Conservation (phyloP, 2,888 invertebrate species). For the Aquatica leii region DNA sequence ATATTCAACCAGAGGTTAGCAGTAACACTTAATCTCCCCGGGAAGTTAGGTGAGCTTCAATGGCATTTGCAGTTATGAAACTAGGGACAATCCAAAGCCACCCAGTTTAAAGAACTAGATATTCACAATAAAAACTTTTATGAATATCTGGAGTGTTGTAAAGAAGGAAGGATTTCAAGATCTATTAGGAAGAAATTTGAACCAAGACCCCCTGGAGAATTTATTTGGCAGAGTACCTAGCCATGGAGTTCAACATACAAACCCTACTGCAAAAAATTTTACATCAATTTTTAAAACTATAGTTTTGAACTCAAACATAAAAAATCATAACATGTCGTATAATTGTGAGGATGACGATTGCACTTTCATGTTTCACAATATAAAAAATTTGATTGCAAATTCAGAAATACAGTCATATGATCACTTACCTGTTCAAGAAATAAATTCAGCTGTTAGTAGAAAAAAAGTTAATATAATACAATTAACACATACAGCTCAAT, state of each 20-base stretch:
- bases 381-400: conserved; percentile 1
- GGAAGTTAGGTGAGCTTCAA: conserved; percentile 12
- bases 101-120: conserved; percentile 16
- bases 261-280: conserved; percentile 3
- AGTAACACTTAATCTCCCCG: background rate
- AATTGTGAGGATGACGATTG: conserved; percentile 4
- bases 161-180: conserved; percentile 9
- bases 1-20: conserved; percentile 15
- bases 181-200: conserved; percentile 14
- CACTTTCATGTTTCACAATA: background rate
- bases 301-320: conserved; percentile 6
- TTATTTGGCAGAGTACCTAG: conserved; percentile 8
- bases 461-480: background rate
- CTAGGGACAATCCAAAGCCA: conserved; percentile 6
- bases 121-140: conserved; percentile 18
- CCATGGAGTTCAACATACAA: conserved; percentile 11
- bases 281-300: conserved; percentile 7
- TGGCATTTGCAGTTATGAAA: background rate
- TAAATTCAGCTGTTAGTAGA: conserved; percentile 7
- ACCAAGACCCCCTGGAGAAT: too few species aligned
- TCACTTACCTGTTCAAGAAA: background rate
- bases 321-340: conserved; percentile 6
- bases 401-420: conserved; percentile 6
- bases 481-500: conserved; percentile 7
- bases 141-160: conserved; percentile 9